phyloP scores from a whole-genome alignment of 2,113 vertebrate genomes.

The Cygnus buccinator region DNA sequence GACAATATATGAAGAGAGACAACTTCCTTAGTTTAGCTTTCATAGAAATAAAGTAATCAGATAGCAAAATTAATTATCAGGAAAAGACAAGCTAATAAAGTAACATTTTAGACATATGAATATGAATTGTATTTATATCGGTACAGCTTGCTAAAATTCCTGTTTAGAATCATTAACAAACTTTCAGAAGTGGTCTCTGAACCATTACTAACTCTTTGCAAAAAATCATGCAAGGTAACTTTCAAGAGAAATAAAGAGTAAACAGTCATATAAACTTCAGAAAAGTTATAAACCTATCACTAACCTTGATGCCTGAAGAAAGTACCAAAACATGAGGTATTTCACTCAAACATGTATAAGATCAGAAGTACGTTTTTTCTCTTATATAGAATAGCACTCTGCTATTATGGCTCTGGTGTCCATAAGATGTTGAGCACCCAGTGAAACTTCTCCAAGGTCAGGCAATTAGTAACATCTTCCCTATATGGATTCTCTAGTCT shows the following conservation, averaged over 20 bases:
- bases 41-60: background rate
- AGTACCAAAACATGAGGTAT: background rate
- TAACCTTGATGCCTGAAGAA: background rate
- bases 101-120: background rate
- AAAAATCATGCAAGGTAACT: accelerated
- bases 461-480: background rate
- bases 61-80: background rate
- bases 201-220: background rate
- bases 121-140: background rate
- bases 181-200: background rate
- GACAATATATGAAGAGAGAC: background rate
- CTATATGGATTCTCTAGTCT: background rate
- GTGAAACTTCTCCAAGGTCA: background rate
- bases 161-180: background rate
- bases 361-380: background rate
- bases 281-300: background rate
- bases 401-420: background rate
- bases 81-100: background rate
- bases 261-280: background rate
- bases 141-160: background rate
- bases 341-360: background rate
- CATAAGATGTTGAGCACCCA: background rate
- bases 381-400: background rate
- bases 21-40: background rate
- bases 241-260: background rate